Conservation (phyloP, 2,888 invertebrate genomes). For the Listrodromus nycthemerus region DNA sequence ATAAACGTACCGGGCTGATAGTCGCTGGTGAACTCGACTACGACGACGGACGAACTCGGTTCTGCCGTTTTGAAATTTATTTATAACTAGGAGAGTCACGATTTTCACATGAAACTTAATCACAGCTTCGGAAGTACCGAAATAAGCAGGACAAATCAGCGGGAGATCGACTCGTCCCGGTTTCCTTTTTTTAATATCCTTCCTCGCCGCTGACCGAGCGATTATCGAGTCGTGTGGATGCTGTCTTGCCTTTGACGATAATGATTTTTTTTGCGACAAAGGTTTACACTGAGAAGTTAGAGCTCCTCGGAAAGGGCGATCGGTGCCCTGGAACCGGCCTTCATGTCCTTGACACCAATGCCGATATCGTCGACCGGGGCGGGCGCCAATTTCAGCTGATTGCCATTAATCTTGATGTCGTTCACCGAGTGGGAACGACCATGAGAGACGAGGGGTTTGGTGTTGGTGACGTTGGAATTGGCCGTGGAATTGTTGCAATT, state of each 20-base stretch:
- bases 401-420: constrained; percentile 91
- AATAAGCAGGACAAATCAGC: constrained; percentile 23
- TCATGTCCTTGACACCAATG: constrained; percentile 82
- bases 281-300: constrained; percentile 66
- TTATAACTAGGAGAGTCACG: constrained; percentile 36
- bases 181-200: not conserved
- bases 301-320: constrained; percentile 82
- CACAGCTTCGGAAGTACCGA: constrained; percentile 46
- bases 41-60: not conserved
- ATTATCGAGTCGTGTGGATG: not conserved
- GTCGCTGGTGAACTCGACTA: not conserved
- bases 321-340: constrained; percentile 81
- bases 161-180: not conserved
- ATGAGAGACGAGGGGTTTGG: constrained; percentile 86
- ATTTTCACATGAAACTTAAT: constrained; percentile 44
- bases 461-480: constrained; percentile 77
- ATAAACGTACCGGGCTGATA: not conserved
- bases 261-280: too few species aligned
- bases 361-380: constrained; percentile 88
- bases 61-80: not conserved
- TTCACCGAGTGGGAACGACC: constrained; percentile 90
- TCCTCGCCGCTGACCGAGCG: not conserved
- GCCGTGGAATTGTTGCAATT: constrained; percentile 65
- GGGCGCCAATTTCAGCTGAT: constrained; percentile 89
- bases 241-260: not conserved